Base-by-base conservation (phyloP, 2,113 vertebrate genomes). In the Athene cunicularia region DNA sequence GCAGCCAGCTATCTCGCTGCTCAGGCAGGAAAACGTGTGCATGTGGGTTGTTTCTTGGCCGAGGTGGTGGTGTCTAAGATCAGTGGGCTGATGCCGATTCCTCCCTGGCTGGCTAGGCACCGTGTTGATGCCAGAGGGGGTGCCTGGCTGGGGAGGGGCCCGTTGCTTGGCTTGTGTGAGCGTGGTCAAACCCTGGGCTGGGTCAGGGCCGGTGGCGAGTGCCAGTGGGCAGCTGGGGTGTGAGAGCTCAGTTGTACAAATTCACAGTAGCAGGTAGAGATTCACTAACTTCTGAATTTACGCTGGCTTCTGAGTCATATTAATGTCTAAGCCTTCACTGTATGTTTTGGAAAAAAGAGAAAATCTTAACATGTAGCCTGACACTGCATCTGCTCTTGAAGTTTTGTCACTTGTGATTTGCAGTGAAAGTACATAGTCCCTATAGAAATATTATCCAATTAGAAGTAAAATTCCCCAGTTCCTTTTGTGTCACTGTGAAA, bases 391-490 rank as follows among this genome's bases (percentile, higher is more conserved):
- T 89, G 74, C 24, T 9, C 53, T 68, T 50, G 12, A 58, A 66
- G 79, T 82, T 80, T 45, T 92, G 77, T 79, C 94, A 20, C 76
- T 95, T 85, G 80, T 53, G 95, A 56, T 72, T 89, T 72, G 73
- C 93, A 66, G 45, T 92, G 90, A 28, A 74, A 82, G 53, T 49
- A 33, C 20, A 1, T n/a, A 26, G 43, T 93, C 91, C 72, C 93
- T 53, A 23, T 26, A 93, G 88, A 83, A 91, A 80, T 47, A 39
- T 41, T 79, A 94, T 86, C 67, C 91, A 96, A 88, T 94, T 90
- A 95, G 87, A 95, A 79, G 66, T 56, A 66, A 85, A 94, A 89
- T 85, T 90, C 94, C 91, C 88, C 58, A 73, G 87, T 35, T 94
- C 72, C 91, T 91, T 90, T 82, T 72, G 39, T 73, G 47, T 77